Percentiles rank a stretch among this genome's conserved stretches.
Conservation (phyloP, 2,113 vertebrate genomes). For the Triplophysa dalaica region DNA sequence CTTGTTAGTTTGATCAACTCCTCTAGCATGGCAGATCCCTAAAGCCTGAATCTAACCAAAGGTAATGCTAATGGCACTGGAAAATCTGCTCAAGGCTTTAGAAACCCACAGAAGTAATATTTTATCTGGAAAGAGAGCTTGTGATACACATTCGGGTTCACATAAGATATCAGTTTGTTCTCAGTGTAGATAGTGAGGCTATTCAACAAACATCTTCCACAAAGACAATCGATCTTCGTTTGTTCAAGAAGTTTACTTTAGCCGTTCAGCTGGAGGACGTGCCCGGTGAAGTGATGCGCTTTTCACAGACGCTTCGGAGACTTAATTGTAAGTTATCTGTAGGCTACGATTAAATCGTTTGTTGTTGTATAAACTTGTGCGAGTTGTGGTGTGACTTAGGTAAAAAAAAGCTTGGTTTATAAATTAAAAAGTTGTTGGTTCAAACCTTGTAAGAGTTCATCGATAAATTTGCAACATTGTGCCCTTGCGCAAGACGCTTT, state of each 20-base stretch:
- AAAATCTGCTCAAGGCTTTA: slow-evolving; percentile 1
- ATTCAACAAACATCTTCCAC: slow-evolving; percentile 14
- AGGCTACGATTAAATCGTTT: slow-evolving; percentile 55
- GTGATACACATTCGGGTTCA: slow-evolving; percentile 13
- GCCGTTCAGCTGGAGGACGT: slow-evolving; percentile 9
- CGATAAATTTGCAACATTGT: background rate
- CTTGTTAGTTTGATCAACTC: slow-evolving; percentile 15
- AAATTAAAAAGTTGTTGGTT: background rate
- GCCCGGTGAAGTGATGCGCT: slow-evolving; percentile 25
- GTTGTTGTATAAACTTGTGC: slow-evolving; percentile 56
- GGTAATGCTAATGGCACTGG: background rate
- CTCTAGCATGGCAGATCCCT: slow-evolving; percentile 10
- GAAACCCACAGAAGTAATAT: background rate
- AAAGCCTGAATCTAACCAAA: background rate
- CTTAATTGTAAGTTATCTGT: slow-evolving; percentile 18
- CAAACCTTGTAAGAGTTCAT: background rate
- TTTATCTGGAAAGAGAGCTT: background rate
- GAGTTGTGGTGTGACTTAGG: background rate
- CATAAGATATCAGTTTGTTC: slow-evolving; percentile 17
- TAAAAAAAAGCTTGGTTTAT: background rate
- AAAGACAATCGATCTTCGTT: slow-evolving; percentile 43
- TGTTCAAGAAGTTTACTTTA: slow-evolving; percentile 21
- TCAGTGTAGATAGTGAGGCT: slow-evolving; percentile 5
- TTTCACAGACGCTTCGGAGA: slow-evolving; percentile 14
- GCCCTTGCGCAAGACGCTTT: slow-evolving; percentile 11